A percentile compares a stretch with the other conserved stretches of the same genome.
phyloP scores from a whole-genome alignment of 2,113 vertebrate species.

The Scomber japonicus region DNA sequence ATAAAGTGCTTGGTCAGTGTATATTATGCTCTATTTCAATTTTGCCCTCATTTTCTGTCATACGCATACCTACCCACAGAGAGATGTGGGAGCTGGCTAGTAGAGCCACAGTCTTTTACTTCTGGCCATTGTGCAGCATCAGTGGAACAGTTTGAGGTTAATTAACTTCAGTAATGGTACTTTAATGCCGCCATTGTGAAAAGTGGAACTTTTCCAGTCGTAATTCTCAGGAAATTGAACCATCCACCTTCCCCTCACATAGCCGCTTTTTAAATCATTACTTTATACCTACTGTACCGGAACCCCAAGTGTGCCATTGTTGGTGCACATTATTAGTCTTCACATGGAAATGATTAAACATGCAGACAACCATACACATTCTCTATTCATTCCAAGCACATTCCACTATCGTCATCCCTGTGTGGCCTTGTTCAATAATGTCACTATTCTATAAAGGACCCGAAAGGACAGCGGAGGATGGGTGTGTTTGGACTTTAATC shows the following conservation, averaged over 20 bases:
- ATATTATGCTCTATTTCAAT: not conserved
- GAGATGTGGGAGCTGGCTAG: conserved; percentile 23
- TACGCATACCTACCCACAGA: conserved; percentile 4
- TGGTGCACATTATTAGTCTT: conserved; percentile 18
- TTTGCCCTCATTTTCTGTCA: conserved; percentile 1
- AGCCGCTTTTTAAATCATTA: conserved; percentile 16
- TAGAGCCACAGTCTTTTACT: conserved; percentile 15
- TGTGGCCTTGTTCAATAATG: conserved; percentile 30
- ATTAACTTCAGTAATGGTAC: conserved; percentile 49
- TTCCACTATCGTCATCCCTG: not conserved
- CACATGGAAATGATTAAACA: conserved; percentile 12
- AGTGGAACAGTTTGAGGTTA: conserved; percentile 47
- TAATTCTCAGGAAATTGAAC: conserved; percentile 36
- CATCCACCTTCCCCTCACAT: conserved; percentile 28
- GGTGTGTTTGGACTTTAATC: conserved; percentile 56
- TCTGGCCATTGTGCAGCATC: conserved; percentile 29
- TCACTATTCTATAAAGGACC: conserved; percentile 41
- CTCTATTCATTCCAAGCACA: not conserved
- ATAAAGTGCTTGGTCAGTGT: too few relatives aligned
- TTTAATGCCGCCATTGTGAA: conserved; percentile 37
- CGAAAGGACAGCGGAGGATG: conserved; percentile 3
- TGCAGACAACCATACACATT: not conserved
- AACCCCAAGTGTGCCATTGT: conserved; percentile 22
- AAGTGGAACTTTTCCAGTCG: conserved; percentile 40
- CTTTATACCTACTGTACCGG: not conserved